These are phyloP conservation scores for Allolobophora icterica DNA, from an alignment of 2,888 invertebrate species.

Conservation along the genomic window DNA sequence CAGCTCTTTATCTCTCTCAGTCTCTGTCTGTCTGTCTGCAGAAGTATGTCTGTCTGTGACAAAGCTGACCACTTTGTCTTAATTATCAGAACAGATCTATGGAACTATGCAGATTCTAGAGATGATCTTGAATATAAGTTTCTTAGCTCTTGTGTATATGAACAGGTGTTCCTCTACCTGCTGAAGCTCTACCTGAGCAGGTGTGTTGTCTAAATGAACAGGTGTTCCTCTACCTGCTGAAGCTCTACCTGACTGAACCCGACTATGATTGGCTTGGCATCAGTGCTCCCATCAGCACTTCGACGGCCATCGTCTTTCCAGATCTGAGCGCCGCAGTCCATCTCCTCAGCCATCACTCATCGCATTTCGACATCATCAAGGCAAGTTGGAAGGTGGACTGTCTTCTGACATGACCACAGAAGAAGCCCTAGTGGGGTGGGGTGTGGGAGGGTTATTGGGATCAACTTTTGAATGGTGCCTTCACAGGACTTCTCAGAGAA, in stretches of 20 bases:
- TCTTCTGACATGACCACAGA: too few species aligned
- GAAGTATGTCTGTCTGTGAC: too few species aligned
- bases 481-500: too few species aligned
- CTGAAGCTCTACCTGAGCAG: too few species aligned
- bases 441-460: too few species aligned
- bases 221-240: constrained; percentile 74
- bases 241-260: constrained; percentile 71
- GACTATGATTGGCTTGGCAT: constrained; percentile 63
- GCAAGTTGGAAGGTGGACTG: constrained; percentile 66
- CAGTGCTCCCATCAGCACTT: constrained; percentile 60
- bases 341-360: constrained; percentile 82
- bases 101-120: too few species aligned
- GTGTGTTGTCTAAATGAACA: constrained; percentile 50
- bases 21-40: too few species aligned
- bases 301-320: constrained; percentile 68
- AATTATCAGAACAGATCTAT: background rate
- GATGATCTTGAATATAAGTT: background rate
- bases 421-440: too few species aligned
- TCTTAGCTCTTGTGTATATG: background rate
- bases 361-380: constrained; percentile 82
- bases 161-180: too few species aligned
- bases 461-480: too few species aligned
- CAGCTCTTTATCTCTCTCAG: too few species aligned
- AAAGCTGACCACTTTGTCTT: background rate
- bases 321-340: constrained; percentile 81